Base-by-base conservation (phyloP, 2,113 vertebrate genomes). In the Micronycteris hirsuta region DNA sequence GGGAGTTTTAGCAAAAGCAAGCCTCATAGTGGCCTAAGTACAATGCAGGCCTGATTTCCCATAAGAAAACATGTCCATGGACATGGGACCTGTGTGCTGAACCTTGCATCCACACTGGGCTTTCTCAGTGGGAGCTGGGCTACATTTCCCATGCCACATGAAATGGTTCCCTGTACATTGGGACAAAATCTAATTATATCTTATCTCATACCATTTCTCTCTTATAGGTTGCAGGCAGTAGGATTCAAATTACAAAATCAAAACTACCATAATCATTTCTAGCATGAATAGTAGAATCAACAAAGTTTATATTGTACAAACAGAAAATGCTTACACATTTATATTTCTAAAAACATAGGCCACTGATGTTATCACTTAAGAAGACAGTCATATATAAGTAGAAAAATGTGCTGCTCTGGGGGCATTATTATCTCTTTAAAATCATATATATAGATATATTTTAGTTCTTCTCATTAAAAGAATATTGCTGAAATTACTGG, bases 141-240 rank as follows among this genome's bases (percentile, higher is more conserved):
- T n/a, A n/a, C n/a, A n/a, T n/a, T n/a, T n/a, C n/a, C n/a, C n/a
- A n/a, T n/a, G n/a, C n/a, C n/a, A n/a, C n/a, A n/a, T n/a, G n/a
- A n/a, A n/a, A n/a, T n/a, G n/a, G n/a, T n/a, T n/a, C n/a, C n/a
- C n/a, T n/a, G n/a, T 76, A 20, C 83, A 85, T 76, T 43, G 54
- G 76, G 22, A 84, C 16, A 38, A 94, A 96, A 97, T 96, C 78
- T 94, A 97, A 96, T 96, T 89, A 96, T 71, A 86, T 63, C 81
- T 97, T 96, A 94, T 96, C 95, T 94, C 56, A 19, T 65, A 36
- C 49, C 31, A 67, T 91, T 94, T 76, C 45, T 97, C 45, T 52
- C 70, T 65, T 78, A 65, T 36, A 92, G 58, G 80, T 95, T 95
- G 36, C 68, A 94, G 45, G 76, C 54, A 47, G n/a, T 36, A 80